Evolutionary conservation across 2,797 vertebrate species (phyloP).

Genomic region (Brachyrhaphis roseni): DNA sequence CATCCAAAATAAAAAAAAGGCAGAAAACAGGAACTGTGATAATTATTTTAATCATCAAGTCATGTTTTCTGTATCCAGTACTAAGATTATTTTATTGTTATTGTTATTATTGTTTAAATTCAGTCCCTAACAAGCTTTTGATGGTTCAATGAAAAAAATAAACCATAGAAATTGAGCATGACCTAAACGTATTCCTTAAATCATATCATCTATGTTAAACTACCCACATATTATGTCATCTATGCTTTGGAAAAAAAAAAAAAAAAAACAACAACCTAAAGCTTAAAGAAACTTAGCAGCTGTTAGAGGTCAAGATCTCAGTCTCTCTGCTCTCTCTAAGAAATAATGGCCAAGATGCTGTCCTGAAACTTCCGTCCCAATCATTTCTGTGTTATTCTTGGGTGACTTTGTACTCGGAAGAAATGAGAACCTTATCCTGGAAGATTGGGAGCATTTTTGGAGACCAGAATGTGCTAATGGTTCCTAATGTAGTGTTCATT

Average conservation of each 20-base stretch:
- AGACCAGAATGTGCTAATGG: constrained; percentile 49
- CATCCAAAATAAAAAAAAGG: background rate
- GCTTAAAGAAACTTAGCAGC: background rate
- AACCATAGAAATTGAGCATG: background rate
- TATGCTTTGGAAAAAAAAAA: background rate
- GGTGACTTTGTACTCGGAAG: constrained; percentile 37
- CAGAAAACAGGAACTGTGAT: background rate
- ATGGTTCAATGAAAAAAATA: constrained; percentile 3
- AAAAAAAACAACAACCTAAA: background rate
- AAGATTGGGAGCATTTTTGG: constrained; percentile 60
- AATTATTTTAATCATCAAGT: background rate
- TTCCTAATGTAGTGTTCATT: constrained; percentile 73
- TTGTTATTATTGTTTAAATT: background rate
- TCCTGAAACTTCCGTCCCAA: background rate
- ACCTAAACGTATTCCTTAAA: background rate
- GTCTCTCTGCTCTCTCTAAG: background rate
- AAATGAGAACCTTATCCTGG: constrained; percentile 49
- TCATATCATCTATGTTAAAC: background rate
- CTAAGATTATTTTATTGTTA: background rate
- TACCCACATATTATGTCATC: background rate
- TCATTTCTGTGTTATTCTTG: constrained; percentile 20
- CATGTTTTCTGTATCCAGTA: background rate
- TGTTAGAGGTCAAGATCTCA: background rate
- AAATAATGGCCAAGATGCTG: background rate
- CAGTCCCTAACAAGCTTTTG: background rate